Percentiles rank a stretch among this genome's conserved stretches.
Evolutionary conservation across 1,140 invertebrate species (phyloP).

Genomic region (Monomorium pharaonis): DNA sequence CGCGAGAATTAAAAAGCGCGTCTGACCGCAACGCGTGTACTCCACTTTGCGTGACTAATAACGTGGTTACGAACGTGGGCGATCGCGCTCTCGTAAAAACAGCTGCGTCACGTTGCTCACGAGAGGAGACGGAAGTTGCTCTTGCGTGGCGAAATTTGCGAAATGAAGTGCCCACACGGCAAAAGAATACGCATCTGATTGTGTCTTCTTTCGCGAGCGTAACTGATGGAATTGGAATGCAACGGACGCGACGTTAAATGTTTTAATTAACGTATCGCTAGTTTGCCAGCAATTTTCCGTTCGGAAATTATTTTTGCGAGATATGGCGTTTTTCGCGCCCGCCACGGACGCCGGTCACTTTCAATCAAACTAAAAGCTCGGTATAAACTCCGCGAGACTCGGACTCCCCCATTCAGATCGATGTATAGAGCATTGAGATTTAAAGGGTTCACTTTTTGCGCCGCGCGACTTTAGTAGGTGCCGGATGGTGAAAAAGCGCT

Average conservation of each 20-base stretch:
- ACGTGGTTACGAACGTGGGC: not conserved
- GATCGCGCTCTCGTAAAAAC: not conserved
- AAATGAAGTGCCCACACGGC: too few species aligned
- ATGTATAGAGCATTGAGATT: slow-evolving; percentile 43
- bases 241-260: not conserved
- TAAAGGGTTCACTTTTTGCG: slow-evolving; percentile 49
- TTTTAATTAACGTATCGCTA: not conserved
- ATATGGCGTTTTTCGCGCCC: too few species aligned
- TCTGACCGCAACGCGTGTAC: slow-evolving; percentile 75
- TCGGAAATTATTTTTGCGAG: not conserved
- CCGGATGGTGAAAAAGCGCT: slow-evolving; percentile 36
- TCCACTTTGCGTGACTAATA: slow-evolving; percentile 40
- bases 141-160: not conserved
- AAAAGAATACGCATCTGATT: not conserved
- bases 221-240: not conserved
- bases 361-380: slow-evolving; percentile 55
- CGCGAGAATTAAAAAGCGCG: slow-evolving; percentile 66
- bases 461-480: slow-evolving; percentile 43
- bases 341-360: slow-evolving; percentile 4
- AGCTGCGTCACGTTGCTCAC: not conserved
- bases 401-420: not conserved
- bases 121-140: not conserved
- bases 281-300: not conserved
- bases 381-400: not conserved
- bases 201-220: not conserved